These are phyloP conservation scores for Phymastichus coffea DNA, from an alignment of 1,140 invertebrate species.

Conservation along the genomic window DNA sequence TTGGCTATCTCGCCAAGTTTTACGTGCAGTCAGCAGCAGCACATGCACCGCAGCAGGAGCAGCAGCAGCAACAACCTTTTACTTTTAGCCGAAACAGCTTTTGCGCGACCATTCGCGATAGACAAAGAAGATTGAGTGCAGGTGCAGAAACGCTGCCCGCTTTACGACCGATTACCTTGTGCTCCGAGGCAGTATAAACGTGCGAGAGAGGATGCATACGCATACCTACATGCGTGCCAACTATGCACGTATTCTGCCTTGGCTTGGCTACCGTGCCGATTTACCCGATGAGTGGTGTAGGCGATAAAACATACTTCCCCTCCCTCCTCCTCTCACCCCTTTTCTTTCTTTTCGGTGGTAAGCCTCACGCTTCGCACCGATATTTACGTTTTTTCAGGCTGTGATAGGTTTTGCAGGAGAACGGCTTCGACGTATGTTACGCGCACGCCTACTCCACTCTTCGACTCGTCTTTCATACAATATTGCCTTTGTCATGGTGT, in stretches of 20 bases:
- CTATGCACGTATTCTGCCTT: too few species aligned
- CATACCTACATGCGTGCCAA: slow-evolving; percentile 35
- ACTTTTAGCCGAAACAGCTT: not conserved
- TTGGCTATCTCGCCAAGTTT: not conserved
- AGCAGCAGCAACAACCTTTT: not conserved
- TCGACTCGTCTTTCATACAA: too few species aligned
- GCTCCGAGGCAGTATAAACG: slow-evolving; percentile 40
- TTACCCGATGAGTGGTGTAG: too few species aligned
- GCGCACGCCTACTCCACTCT: not conserved
- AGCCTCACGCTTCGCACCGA: not conserved
- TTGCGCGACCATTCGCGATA: slow-evolving; percentile 34
- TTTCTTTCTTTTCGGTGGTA: not conserved
- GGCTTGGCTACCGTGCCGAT: too few species aligned
- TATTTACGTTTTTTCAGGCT: slow-evolving; percentile 14
- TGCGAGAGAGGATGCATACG: too few species aligned
- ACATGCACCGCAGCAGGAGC: too few species aligned
- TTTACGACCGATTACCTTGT: slow-evolving; percentile 53
- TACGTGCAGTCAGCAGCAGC: too few species aligned
- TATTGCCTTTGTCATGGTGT: not conserved
- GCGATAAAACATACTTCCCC: slow-evolving; percentile 17
- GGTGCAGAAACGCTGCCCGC: slow-evolving; percentile 47
- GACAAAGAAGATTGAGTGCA: slow-evolving; percentile 50
- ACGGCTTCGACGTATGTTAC: not conserved
- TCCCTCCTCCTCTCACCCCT: not conserved
- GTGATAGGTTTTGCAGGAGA: slow-evolving; percentile 1